These are phyloP conservation scores for Yponomeuta evonymella DNA, from an alignment of 2,888 invertebrate species.

Conservation along the genomic window DNA sequence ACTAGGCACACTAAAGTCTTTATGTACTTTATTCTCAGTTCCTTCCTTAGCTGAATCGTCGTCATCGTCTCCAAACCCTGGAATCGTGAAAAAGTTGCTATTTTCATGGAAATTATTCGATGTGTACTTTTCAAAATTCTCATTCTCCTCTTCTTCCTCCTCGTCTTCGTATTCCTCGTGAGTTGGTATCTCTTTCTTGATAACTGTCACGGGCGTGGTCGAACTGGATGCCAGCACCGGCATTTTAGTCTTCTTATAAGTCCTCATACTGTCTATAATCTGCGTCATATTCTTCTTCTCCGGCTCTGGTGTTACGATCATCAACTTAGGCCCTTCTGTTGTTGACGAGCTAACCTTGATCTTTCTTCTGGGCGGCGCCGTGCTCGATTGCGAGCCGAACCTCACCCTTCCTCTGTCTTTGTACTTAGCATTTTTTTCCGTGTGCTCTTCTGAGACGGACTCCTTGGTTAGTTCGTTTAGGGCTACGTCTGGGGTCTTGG, in stretches of 20 bases:
- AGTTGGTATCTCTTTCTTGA: conserved; percentile 29
- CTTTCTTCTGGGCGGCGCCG: conserved; percentile 1
- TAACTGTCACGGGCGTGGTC: conserved; percentile 36
- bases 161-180: conserved; percentile 38
- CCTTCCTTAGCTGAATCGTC: conserved; percentile 38
- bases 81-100: conserved; percentile 69
- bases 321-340: conserved; percentile 39
- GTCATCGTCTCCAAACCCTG: conserved; percentile 53
- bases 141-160: conserved; percentile 44
- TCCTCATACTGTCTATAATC: conserved; percentile 59
- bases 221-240: conserved; percentile 37
- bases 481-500: conserved; percentile 50
- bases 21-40: conserved; percentile 46
- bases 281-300: conserved; percentile 57
- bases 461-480: conserved; percentile 64
- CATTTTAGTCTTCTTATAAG: conserved; percentile 56
- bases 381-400: conserved; percentile 34
- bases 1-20: conserved; percentile 46
- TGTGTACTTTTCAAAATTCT: conserved; percentile 60
- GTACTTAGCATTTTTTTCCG: conserved; percentile 67
- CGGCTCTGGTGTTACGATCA: conserved; percentile 63
- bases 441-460: conserved; percentile 56
- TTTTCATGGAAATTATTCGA: conserved; percentile 69
- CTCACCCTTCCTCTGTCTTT: conserved; percentile 64
- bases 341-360: conserved; percentile 26